Evolutionary conservation across 2,113 vertebrate genomes (phyloP).

Genomic region (Petaurus breviceps): DNA sequence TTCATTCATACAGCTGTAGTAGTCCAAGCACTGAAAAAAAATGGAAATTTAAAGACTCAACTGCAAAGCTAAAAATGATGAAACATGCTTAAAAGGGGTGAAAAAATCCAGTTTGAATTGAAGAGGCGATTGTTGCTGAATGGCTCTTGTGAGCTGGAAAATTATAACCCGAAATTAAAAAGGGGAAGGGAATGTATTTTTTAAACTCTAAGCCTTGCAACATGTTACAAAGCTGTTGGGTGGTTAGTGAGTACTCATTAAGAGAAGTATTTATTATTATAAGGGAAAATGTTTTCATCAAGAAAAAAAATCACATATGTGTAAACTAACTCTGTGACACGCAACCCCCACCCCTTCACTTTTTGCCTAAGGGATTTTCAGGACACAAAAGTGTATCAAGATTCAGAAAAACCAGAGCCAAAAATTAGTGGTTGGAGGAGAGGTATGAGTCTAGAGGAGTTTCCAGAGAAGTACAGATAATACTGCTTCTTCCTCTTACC

Average conservation of each 20-base stretch:
- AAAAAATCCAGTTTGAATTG: fast-evolving
- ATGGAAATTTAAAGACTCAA: background rate
- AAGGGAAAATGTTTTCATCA: background rate
- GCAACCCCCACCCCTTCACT: background rate
- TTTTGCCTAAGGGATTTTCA: background rate
- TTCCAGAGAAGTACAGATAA: background rate
- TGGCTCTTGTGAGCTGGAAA: background rate
- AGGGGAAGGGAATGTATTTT: background rate
- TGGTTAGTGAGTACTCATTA: background rate
- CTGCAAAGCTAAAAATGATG: background rate
- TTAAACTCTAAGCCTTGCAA: background rate
- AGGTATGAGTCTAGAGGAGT: background rate
- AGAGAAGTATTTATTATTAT: background rate
- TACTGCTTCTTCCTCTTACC: background rate
- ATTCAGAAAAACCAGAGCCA: background rate
- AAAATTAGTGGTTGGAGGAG: background rate
- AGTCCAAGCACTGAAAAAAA: background rate
- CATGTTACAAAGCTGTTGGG: background rate
- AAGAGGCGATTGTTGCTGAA: background rate
- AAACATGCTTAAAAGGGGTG: fast-evolving
- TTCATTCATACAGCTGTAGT: constrained; percentile 46
- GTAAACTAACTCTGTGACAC: background rate
- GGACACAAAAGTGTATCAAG: background rate
- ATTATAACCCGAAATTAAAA: background rate
- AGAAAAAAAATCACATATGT: background rate